Base-by-base conservation (phyloP, 1,140 invertebrate genomes). In the Lasioglossum baleicum region DNA sequence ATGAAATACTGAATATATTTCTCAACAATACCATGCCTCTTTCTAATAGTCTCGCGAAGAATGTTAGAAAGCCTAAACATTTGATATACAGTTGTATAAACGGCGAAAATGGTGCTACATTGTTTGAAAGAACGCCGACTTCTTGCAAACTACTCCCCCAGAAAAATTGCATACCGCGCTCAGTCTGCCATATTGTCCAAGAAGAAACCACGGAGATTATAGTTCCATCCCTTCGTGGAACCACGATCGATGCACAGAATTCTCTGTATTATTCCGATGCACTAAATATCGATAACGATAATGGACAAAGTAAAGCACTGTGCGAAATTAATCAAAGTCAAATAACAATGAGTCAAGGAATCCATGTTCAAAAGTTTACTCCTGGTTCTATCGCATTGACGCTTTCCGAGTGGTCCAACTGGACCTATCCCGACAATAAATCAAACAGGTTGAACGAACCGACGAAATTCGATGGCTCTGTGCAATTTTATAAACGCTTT, bases 391-490 rank as follows among this genome's bases (percentile, higher is more conserved):
- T 48, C 53, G 69, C 64, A 60, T 66, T 58, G 6, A 53, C 51
- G 17, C 20, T 90, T 74, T 89, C 88, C 35, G 79, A 90, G 22
- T 91, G 90, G 90, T 90, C 90, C 7, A 77, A 87, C n/a, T 89
- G 88, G 87, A 83, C 70, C 22, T 70, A 80, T 22, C n/a, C 80
- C 22, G 61, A 53, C 11, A 51, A 68, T 51, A 31, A 60, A 60
- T 26, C 67, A 26, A 5, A 7, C n/a, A 70, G 63, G 10, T 13
- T 42, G 42, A n/a, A 26, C 11, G 72, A 64, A 68, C 68, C 8
- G 7, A 51, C 44, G 22, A 60, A 69, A 26, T 4, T 13, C 35
- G 11, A 35, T 7, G 44, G 22, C 20, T 65, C 60, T 8, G 0
- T 11, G 4, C 42, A 65, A 13, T 60, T 13, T 65, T 73, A 58